Evolutionary conservation across 2,113 vertebrate species (phyloP), one percentile per base, ranked within the genome.

Genomic region (Glaucomys volans): DNA sequence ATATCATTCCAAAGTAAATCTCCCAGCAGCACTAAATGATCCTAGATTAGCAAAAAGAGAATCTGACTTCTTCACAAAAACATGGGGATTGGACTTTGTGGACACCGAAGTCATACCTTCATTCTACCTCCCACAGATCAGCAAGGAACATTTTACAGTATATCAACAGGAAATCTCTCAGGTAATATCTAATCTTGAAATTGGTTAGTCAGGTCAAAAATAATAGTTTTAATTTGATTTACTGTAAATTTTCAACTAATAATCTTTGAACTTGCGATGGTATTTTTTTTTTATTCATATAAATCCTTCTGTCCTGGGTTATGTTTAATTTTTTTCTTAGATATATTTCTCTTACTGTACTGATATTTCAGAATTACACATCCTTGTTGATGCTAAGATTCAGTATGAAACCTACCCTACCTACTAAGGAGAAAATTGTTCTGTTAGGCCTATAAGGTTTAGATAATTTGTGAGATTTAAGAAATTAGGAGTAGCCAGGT

Each of bases 51-150:
- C 99, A 98, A 99, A 99, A 98, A 98, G 99, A 97, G 99, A 99
- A 98, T 99, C 99, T 0, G 99, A 99, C 99, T 99, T 99, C 97
- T 99, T 99, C 99, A 99, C 99, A 97, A 99, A 99, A 98, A 99
- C 99, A 71, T 99, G 99, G 99, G 99, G 99, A 96, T 98, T 99
- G 98, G 99, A 99, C 98, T 99, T 99, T 98, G 98, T 99, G 6
- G 99, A 99, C 98, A 99, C 98, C 11, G 99, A 99, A 97, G 99
- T 99, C 98, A 99, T 98, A 98, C 99, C 99, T 95, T 99, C 99
- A 87, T 99, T 99, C 99, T 99, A 99, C 99, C 99, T 99, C 98
- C 99, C 99, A 98, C 99, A 98, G 98, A 99, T 99, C 98, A 99
- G 98, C 98, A 99, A 99, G 98, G 99, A 99, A 94, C 98, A 99